Base-by-base conservation (phyloP, 2,888 invertebrate species). In the Napeogenes inachia region DNA sequence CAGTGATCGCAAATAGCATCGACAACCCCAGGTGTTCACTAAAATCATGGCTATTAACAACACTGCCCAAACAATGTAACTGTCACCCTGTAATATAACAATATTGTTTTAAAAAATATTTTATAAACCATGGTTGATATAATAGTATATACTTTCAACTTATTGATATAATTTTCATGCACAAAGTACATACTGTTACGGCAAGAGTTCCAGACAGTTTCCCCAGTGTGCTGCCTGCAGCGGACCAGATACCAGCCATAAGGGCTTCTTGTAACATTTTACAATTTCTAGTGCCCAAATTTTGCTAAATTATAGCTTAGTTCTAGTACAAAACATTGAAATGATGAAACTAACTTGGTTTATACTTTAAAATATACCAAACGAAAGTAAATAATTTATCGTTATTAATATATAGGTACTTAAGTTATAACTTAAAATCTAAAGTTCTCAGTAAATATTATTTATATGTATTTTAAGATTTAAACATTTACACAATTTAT, bases 151-250 rank as follows among this genome's bases (percentile, higher is more conserved):
- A 32, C 35, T 60, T 35, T 45, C 10, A 13, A 65, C 60, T 60
- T 60, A 42, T 42, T 3, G 10, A 12, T 8, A 0, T 50, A 21
- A 30, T 21, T 30, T 8, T 8, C 12, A 30, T 30, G 8, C 2
- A 32, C 6, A 50, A 12, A n/a, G 30, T 46, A 80, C 85, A 81
- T 74, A 89, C 88, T 62, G 87, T 85, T 60, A 86, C 59, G 61
- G 67, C 68, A 61, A 70, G 57, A 33, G 85, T 82, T 72, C 94
- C 93, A 57, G 92, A 91, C 67, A 94, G 76, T 87, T 94, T 94
- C 45, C 93, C 94, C 57, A 93, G 88, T 50, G 92, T 84, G 76
- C 94, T 93, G 47, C 93, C 94, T 61, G 89, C 75, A 45, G 94
- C 91, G 32, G 93, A 93, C 86, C 92, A 93, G 69, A 91, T 73